Evolutionary conservation across 64 coral and sea anemone genomes (phyloP).

Genomic region (Montipora foliosa): DNA sequence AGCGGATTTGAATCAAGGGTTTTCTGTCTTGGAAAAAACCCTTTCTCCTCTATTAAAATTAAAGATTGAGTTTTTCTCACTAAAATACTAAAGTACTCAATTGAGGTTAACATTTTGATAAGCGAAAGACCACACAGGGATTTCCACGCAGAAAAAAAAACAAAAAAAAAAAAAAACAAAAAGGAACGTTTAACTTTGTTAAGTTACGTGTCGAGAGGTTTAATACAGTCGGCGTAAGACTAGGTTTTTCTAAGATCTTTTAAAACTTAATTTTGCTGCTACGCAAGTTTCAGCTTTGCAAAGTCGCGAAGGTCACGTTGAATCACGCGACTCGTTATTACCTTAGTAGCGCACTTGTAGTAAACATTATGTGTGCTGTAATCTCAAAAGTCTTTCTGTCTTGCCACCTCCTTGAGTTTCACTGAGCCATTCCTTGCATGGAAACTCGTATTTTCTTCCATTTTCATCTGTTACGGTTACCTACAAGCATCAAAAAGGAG

Average conservation of each 20-base stretch:
- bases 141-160: not conserved
- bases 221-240: not conserved
- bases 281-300: not conserved
- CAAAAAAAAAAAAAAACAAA: not conserved
- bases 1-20: not conserved
- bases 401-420: constrained; percentile 96
- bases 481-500: constrained; percentile 8
- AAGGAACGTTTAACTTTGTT: constrained; percentile 12
- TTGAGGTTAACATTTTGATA: not conserved
- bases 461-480: constrained; percentile 94
- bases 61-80: not conserved
- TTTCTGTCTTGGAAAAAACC: not conserved
- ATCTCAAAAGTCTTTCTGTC: constrained; percentile 86
- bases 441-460: constrained; percentile 88
- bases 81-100: not conserved
- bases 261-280: not conserved
- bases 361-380: constrained; percentile 39
- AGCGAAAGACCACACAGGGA: not conserved
- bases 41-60: not conserved
- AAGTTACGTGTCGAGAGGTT: constrained; percentile 53
- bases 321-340: constrained; percentile 43
- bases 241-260: not conserved
- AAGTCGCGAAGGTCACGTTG: constrained; percentile 9
- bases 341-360: constrained; percentile 16
- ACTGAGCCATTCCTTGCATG: constrained; percentile 97